Evolutionary conservation across 1,140 invertebrate genomes (phyloP), one percentile per base, ranked within the genome.

Genomic region (Hycleus phaleratus): DNA sequence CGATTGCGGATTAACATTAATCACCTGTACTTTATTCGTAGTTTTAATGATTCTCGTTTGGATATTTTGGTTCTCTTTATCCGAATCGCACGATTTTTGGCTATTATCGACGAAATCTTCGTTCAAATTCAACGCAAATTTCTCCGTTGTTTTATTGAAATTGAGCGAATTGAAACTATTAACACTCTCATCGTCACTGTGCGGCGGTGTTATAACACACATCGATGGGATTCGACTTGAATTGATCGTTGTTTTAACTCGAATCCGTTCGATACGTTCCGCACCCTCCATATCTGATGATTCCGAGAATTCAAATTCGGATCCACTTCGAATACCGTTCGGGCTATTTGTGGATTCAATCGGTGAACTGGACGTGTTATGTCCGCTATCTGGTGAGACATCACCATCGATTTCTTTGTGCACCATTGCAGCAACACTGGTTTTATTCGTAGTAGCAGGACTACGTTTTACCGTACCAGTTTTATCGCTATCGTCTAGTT

Each of bases 191-290:
- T 93, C 91, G 60, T 93, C 91, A 46, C 89, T 92, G 53, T 87
- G 87, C 1, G 87, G 85, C 7, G 91, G 90, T 5, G 91, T 93
- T 11, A 94, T 93, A 0, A 92, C 90, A 73, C 91, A 94, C 86
- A 95, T 91, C 0, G 90, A 93, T 3, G 92, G 92, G 69, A 94
- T 94, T 60, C 90, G 80, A 63, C 87, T 90, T 8, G 86, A 86
- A 61, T 87, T 91, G 32, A 93, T 92, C 4, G 87, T 86, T 0
- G 91, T 93, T 75, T 94, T 94, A 9, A 84, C 84, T 59, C 88
- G 78, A 49, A 93, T 89, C 64, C 90, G 81, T 74, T 93, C 89
- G 54, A 90, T 87, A 68, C 88, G 79, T 64, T 92, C 90, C 44
- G 87, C 82, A 10, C 87, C 88, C 77, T 93, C 90, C 58, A 91